Evolutionary conservation across 2,113 vertebrate species (phyloP), one percentile per base, ranked within the genome.

Genomic region (Pterocles burchelli): DNA sequence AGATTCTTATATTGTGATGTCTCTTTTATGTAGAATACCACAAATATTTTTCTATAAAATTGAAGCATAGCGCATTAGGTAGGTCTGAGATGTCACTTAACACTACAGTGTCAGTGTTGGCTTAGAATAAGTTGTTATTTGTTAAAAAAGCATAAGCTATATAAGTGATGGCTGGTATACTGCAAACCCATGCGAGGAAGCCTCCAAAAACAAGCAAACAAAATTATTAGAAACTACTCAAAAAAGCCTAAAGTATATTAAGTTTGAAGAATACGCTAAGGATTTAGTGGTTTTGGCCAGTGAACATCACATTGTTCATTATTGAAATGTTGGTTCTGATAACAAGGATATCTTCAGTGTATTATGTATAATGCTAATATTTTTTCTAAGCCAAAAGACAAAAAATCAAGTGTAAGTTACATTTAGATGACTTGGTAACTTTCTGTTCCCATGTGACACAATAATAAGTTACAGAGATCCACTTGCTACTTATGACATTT

Each of bases 61-160:
- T 68, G 14, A 4, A 75, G 36, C 72, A 67, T 49, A 25, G 5
- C 41, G 4, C 5, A 15, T 54, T 93, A 91, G 77, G 22, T 79
- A 67, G 93, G 73, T 33, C 11, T 59, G 38, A 63, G 28, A 13
- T 58, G 6, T 26, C 8, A 59, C 29, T 54, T 84, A 82, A 41
- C 5, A 11, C 10, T 66, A 31, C 1, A 3, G 28, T 66, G 9
- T 22, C 17, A 49, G 14, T 15, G 16, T 33, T 2, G 2, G 22
- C 26, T 72, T 29, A 79, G 36, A 38, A 74, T 63, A 80, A 85
- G 62, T 3, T 34, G 8, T 25, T 25, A 10, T 28, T 70, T 65
- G 16, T 51, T 65, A 18, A 72, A 91, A 58, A 88, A 62, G 2
- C 20, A 3, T 33, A 45, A 74, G 62, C 13, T 24, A 80, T 29